Conservation (phyloP, 1,140 invertebrate genomes). For the Ladona fulva region DNA sequence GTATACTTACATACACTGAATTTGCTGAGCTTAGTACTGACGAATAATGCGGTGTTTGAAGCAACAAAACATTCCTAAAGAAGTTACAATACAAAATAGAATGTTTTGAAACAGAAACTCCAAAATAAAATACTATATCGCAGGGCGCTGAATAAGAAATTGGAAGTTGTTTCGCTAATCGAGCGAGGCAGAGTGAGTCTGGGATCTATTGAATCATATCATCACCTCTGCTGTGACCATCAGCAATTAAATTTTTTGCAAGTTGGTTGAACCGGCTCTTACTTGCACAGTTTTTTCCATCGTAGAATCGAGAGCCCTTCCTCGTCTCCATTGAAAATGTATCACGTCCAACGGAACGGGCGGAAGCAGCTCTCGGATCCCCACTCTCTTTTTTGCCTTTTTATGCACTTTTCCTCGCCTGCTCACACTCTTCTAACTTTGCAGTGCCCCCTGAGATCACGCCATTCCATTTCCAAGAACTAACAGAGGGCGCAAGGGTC, state of each 20-base stretch:
- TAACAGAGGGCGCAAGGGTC: conserved; percentile 52
- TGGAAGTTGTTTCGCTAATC: no score
- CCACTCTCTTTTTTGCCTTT: neutral
- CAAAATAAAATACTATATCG: no score
- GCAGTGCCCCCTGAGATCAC: conserved; percentile 50
- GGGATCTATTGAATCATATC: no score
- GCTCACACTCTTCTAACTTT: conserved; percentile 27
- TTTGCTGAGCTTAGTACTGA: no score
- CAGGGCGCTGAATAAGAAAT: no score
- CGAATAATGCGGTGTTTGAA: no score
- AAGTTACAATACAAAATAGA: no score
- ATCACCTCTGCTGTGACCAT: no score
- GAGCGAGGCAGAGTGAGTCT: no score
- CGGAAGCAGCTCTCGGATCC: neutral
- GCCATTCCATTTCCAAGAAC: conserved; percentile 46
- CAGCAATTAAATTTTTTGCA: neutral
- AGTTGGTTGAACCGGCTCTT: neutral
- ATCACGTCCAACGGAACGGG: neutral
- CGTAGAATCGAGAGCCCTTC: neutral
- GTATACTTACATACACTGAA: no score
- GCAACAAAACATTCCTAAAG: no score
- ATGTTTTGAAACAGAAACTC: no score
- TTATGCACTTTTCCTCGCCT: neutral
- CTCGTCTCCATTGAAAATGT: neutral
- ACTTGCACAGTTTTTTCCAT: neutral